These are phyloP conservation scores for Xanthorhoe designata DNA, from an alignment of 2,888 invertebrate genomes.

Conservation along the genomic window DNA sequence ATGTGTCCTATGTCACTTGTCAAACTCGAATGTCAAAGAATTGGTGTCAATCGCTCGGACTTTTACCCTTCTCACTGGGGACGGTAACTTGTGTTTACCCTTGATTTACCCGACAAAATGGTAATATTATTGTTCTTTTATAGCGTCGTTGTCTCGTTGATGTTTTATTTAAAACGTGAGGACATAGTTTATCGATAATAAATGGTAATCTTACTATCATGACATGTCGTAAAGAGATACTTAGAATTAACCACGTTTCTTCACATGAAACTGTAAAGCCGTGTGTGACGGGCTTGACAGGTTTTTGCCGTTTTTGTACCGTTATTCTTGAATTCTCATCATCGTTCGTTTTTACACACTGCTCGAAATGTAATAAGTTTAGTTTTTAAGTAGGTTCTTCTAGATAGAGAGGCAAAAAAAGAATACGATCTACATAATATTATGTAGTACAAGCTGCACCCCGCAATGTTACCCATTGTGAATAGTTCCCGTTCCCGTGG, in stretches of 20 bases:
- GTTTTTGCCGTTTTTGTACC: no score
- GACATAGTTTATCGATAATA: background rate
- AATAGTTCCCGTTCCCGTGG: no score
- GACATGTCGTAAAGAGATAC: background rate
- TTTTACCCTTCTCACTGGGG: constrained; percentile 55
- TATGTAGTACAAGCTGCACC: no score
- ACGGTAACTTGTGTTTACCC: constrained; percentile 45
- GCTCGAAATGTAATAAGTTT: no score
- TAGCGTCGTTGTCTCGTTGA: constrained; percentile 8
- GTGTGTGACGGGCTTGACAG: no score
- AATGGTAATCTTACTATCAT: background rate
- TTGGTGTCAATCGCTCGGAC: constrained; percentile 49
- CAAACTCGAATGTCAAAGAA: constrained; percentile 49
- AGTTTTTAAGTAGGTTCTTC: no score
- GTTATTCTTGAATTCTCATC: no score
- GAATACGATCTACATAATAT: no score
- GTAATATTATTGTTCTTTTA: constrained; percentile 43
- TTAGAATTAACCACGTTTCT: background rate
- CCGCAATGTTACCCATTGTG: no score
- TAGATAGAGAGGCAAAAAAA: no score
- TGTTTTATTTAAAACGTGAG: constrained; percentile 8
- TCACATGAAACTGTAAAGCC: no score
- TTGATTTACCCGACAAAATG: constrained; percentile 42
- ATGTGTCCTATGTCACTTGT: constrained; percentile 50
- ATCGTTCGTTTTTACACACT: no score